These are phyloP conservation scores for Panthera tigris DNA, from an alignment of 2,113 vertebrate species.

Conservation along the genomic window DNA sequence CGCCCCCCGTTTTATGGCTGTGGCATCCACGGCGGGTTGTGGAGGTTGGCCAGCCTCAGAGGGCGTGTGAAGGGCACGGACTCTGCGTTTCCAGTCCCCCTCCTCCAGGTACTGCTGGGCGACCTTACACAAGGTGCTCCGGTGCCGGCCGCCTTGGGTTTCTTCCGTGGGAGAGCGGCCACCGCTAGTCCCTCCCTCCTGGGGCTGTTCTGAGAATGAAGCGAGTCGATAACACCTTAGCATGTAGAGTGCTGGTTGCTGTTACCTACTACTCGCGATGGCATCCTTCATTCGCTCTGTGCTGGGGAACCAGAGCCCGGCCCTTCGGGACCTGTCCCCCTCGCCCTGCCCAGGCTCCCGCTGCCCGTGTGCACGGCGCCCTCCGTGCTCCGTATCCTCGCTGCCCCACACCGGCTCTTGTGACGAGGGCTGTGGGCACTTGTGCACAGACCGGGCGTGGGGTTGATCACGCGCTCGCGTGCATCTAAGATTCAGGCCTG, in stretches of 20 bases:
- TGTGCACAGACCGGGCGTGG: neutral
- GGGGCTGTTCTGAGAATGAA: neutral
- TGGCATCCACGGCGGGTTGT: accelerated
- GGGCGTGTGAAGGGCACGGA: accelerated
- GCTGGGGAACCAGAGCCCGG: neutral
- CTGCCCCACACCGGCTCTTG: neutral
- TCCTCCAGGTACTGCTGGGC: neutral
- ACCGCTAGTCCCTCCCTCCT: neutral
- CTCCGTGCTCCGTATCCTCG: neutral
- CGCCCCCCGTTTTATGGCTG: neutral
- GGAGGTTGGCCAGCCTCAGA: neutral
- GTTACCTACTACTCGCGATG: neutral
- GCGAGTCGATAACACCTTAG: neutral
- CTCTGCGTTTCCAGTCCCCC: neutral
- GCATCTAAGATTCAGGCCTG: neutral
- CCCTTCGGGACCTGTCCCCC: neutral
- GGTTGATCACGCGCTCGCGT: neutral
- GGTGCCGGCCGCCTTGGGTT: neutral
- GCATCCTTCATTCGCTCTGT: neutral
- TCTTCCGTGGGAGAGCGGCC: neutral
- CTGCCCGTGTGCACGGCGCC: neutral
- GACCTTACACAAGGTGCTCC: neutral
- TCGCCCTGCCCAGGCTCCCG: neutral
- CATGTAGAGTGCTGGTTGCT: neutral
- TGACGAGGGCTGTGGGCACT: neutral